Conservation (phyloP, 2,888 invertebrate species). For the Formica aserva region DNA sequence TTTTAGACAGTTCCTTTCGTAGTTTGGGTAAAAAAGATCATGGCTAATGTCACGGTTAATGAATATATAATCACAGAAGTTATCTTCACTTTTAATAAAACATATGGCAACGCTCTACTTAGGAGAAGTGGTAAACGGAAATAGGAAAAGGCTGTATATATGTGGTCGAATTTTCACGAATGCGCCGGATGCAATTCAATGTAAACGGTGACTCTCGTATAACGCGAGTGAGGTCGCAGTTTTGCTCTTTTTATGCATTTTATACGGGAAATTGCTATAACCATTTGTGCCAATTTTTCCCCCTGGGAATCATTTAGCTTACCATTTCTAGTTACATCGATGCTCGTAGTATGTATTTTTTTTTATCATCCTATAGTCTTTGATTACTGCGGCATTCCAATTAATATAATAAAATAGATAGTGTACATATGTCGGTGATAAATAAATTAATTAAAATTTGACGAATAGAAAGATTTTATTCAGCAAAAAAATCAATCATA, state of each 20-base stretch:
- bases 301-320: constrained; percentile 19
- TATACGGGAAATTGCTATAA: constrained; percentile 8
- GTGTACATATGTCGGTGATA: neutral
- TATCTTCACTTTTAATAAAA: neutral
- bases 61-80: neutral
- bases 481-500: neutral
- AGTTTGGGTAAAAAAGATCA: neutral
- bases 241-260: constrained; percentile 23
- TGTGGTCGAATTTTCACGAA: constrained; percentile 5
- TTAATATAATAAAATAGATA: neutral
- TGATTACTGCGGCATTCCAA: neutral
- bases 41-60: neutral
- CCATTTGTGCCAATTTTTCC: constrained; percentile 16
- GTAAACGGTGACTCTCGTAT: neutral
- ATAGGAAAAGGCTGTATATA: constrained; percentile 17
- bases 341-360: neutral
- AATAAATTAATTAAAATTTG: neutral
- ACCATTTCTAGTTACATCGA: constrained; percentile 15
- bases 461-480: neutral
- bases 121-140: neutral
- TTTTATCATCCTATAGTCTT: neutral
- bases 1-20: neutral
- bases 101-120: neutral
- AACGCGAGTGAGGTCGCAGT: constrained; percentile 4
- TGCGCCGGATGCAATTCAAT: constrained; percentile 21